Conservation (phyloP, 92 coral and sea anemone genomes). For the Siderastrea siderea region DNA sequence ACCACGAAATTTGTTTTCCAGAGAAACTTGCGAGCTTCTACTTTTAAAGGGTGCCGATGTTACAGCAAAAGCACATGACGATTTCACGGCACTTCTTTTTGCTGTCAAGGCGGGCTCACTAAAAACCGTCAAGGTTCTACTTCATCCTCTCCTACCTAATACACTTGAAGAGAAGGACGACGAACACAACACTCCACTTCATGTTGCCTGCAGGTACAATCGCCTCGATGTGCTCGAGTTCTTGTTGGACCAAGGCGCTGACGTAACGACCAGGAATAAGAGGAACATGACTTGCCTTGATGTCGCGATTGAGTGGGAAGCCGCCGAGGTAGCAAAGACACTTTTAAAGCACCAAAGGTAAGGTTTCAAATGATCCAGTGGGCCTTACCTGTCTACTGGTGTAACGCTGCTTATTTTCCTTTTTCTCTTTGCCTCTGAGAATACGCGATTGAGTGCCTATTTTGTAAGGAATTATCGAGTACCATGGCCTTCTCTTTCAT, state of each 20-base stretch:
- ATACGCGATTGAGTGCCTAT: too few relatives aligned
- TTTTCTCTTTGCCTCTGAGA: too few relatives aligned
- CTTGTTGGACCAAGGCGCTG: conserved; percentile 78
- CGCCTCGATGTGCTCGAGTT: conserved; percentile 58
- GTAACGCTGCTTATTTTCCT: too few relatives aligned
- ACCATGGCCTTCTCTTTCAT: too few relatives aligned
- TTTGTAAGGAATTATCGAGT: too few relatives aligned
- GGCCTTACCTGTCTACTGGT: too few relatives aligned
- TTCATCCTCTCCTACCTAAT: conserved; percentile 20
- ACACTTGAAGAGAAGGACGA: conserved; percentile 57
- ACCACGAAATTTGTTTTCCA: conserved; percentile 1
- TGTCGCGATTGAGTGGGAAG: conserved; percentile 79
- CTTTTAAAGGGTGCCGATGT: conserved; percentile 57
- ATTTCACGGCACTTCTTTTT: conserved; percentile 76
- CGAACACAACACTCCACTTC: conserved; percentile 65
- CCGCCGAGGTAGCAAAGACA: conserved; percentile 66
- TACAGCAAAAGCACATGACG: conserved; percentile 17
- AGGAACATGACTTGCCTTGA: conserved; percentile 78
- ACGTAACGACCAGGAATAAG: conserved; percentile 67
- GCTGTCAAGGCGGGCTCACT: conserved; percentile 75
- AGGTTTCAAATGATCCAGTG: background rate
- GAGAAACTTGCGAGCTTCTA: conserved; percentile 76
- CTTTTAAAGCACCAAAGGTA: conserved; percentile 76
- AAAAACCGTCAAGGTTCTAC: conserved; percentile 55
- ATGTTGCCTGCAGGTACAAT: conserved; percentile 60